Conservation (phyloP, 2,113 vertebrate genomes). For the Sphaerodactylus townsendi region DNA sequence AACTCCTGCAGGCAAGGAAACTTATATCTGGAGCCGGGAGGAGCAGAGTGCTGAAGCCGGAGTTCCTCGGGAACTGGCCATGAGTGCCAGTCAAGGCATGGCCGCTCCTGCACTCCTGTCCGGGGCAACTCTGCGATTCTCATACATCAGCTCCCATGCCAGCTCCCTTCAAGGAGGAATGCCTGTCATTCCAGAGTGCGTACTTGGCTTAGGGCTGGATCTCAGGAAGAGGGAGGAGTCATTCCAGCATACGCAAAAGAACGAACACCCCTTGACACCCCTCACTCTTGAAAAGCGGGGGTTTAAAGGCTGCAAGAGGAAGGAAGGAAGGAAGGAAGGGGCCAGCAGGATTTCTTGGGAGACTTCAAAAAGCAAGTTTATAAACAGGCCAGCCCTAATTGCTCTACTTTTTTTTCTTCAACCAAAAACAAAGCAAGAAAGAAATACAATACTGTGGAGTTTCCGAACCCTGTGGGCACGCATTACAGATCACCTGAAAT, state of each 20-base stretch:
- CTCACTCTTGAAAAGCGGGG: constrained; percentile 42
- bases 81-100: accelerated
- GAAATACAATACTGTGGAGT: accelerated
- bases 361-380: constrained; percentile 3
- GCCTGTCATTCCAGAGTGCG: constrained; percentile 90
- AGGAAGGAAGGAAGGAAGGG: neutral
- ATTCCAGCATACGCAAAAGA: constrained; percentile 57
- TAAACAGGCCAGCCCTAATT: neutral
- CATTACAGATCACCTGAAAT: neutral
- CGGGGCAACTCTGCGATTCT: constrained; percentile 62
- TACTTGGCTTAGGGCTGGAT: constrained; percentile 72
- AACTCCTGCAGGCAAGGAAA: constrained; percentile 23
- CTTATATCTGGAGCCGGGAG: accelerated
- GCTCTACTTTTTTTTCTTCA: neutral
- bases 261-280: constrained; percentile 72
- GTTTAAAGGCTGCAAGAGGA: constrained; percentile 1
- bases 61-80: constrained; percentile 10
- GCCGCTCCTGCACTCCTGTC: constrained; percentile 60
- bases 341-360: neutral
- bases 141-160: constrained; percentile 74
- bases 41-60: neutral
- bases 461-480: neutral
- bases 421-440: neutral
- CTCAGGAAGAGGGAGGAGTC: constrained; percentile 81
- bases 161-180: constrained; percentile 82